Percentiles rank a stretch among this genome's conserved stretches.
Evolutionary conservation across 2,113 vertebrate genomes (phyloP).

Genomic region (Jaculus jaculus): DNA sequence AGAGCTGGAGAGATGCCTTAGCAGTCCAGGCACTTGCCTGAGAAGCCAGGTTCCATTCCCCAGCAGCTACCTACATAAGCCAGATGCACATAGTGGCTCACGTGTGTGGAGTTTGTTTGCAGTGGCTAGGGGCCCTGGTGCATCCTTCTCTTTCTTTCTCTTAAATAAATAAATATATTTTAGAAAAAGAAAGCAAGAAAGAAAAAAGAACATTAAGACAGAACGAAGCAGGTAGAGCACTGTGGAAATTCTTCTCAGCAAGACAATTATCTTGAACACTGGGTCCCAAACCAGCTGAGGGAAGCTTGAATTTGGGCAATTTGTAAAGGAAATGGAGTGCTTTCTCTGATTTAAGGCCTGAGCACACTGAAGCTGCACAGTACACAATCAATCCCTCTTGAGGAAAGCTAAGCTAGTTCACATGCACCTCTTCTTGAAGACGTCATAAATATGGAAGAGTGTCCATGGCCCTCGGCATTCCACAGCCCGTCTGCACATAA

Average conservation of each 20-base stretch:
- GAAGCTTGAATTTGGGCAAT: background rate
- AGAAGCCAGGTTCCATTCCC: too few species aligned
- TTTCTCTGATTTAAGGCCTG: background rate
- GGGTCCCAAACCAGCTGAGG: background rate
- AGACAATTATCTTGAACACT: background rate
- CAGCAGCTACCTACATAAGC: too few species aligned
- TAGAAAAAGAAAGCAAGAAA: too few species aligned
- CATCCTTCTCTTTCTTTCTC: too few species aligned
- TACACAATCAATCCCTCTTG: conserved; percentile 44
- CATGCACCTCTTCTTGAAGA: background rate
- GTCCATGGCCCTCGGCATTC: too few species aligned
- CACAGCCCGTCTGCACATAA: background rate
- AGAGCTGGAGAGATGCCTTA: too few species aligned
- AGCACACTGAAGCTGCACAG: background rate
- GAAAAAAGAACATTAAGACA: background rate
- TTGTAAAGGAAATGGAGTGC: background rate
- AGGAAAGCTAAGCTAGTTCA: background rate
- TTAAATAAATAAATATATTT: too few species aligned
- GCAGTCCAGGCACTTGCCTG: too few species aligned
- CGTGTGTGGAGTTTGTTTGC: too few species aligned
- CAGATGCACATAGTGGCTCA: too few species aligned
- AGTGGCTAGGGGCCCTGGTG: too few species aligned
- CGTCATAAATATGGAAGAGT: background rate
- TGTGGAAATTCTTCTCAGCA: background rate
- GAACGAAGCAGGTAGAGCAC: background rate